phyloP scores from a whole-genome alignment of 2,888 invertebrate genomes.

The Pterobdella sp. region DNA sequence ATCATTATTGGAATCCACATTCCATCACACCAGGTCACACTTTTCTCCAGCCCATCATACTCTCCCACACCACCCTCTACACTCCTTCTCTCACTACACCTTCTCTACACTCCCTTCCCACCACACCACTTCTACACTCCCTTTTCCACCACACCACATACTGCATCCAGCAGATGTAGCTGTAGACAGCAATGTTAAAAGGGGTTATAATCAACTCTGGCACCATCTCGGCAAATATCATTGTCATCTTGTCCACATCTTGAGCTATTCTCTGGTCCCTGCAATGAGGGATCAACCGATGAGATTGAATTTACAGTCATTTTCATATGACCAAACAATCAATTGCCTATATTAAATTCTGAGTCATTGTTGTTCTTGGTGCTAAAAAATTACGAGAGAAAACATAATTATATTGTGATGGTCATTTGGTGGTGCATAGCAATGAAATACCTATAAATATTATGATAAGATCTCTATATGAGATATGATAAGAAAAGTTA shows the following conservation, averaged over 20 bases:
- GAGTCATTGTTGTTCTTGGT: too few relatives aligned
- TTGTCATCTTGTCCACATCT: conserved; percentile 55
- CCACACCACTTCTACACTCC: background rate
- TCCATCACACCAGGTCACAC: background rate
- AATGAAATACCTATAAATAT: too few relatives aligned
- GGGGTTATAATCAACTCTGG: conserved; percentile 52
- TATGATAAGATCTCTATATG: too few relatives aligned
- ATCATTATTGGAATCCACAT: too few relatives aligned
- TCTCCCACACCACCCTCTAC: background rate
- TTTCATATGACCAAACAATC: too few relatives aligned
- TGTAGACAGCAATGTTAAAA: conserved; percentile 56
- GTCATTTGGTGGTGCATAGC: too few relatives aligned
- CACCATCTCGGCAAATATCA: conserved; percentile 52
- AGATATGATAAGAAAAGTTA: too few relatives aligned
- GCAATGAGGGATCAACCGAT: conserved; percentile 37
- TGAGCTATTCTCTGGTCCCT: conserved; percentile 57
- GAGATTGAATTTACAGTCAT: too few relatives aligned
- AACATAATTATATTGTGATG: too few relatives aligned
- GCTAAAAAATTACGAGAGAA: too few relatives aligned
- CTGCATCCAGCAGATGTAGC: conserved; percentile 54
- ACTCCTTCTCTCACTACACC: background rate
- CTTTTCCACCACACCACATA: conserved; percentile 39
- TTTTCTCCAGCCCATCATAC: background rate
- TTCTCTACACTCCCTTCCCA: background rate
- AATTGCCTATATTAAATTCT: too few relatives aligned